Evolutionary conservation across 2,113 vertebrate genomes (phyloP).

Genomic region (Plotosus lineatus): DNA sequence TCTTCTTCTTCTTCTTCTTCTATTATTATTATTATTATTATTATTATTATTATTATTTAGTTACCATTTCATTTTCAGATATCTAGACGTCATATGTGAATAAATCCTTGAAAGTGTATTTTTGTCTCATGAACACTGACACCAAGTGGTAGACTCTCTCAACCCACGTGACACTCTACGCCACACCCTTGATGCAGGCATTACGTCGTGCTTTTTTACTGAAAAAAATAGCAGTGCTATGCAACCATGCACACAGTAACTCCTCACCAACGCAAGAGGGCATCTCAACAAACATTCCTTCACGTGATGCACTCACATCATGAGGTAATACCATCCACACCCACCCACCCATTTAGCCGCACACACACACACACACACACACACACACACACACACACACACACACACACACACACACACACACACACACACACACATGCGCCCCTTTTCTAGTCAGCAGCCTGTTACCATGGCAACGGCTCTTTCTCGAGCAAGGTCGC

Average conservation of each 20-base stretch:
- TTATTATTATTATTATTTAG: background rate
- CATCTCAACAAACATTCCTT: background rate
- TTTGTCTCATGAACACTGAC: conserved; percentile 62
- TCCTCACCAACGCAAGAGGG: conserved; percentile 19
- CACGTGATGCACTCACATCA: background rate
- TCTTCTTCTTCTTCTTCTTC: accelerated
- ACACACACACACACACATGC: conserved; percentile 1
- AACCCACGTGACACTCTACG: conserved; percentile 32
- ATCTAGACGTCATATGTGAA: background rate
- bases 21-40: background rate
- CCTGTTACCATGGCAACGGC: conserved; percentile 67
- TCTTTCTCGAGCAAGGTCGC: conserved; percentile 46
- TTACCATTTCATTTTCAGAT: background rate
- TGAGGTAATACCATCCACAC: background rate
- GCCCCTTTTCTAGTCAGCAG: conserved; percentile 44
- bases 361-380: background rate
- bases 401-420: conserved; percentile 35
- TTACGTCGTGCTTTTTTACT: conserved; percentile 21
- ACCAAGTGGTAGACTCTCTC: conserved; percentile 55
- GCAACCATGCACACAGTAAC: background rate
- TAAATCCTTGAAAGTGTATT: background rate
- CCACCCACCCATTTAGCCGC: background rate
- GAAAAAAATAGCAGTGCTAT: background rate
- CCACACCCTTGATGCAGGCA: background rate
- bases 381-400: conserved; percentile 10